Conservation (phyloP, 2,888 invertebrate genomes). For the Stenurella melanura region DNA sequence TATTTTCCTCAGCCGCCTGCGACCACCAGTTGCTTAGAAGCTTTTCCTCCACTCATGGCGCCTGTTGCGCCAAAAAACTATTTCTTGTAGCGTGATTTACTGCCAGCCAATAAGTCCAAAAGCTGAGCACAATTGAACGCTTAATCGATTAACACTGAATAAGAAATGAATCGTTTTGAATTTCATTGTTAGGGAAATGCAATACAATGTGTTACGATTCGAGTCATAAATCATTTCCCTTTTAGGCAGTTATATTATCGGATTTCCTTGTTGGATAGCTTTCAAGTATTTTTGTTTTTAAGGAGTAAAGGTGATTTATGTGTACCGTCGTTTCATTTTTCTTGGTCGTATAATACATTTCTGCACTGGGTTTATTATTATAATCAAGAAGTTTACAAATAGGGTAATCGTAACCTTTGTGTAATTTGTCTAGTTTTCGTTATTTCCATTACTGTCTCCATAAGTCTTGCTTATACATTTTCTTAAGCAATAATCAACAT, state of each 20-base stretch:
- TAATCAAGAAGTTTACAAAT: background rate
- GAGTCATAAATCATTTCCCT: conserved; percentile 42
- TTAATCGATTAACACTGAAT: conserved; percentile 66
- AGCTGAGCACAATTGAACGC: conserved; percentile 63
- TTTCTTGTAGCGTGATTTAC: conserved; percentile 67
- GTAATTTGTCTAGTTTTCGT: too few species aligned
- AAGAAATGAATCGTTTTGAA: conserved; percentile 63
- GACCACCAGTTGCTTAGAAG: conserved; percentile 53
- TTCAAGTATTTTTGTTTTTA: conserved; percentile 34
- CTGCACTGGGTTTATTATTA: background rate
- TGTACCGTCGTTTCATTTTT: conserved; percentile 12
- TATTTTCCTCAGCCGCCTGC: conserved; percentile 65
- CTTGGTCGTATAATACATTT: background rate
- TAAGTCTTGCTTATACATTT: too few species aligned
- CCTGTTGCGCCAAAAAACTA: conserved; percentile 66
- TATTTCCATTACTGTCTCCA: too few species aligned
- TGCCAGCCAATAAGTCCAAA: conserved; percentile 64
- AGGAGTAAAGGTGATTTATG: conserved; percentile 28
- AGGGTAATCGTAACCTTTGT: too few species aligned
- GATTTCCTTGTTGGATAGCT: conserved; percentile 33
- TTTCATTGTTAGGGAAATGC: conserved; percentile 60
- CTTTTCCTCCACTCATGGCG: conserved; percentile 52
- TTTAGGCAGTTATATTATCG: conserved; percentile 38
- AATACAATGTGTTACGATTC: conserved; percentile 42
- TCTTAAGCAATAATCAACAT: too few species aligned